phyloP scores from a whole-genome alignment of 2,888 invertebrate species.

The Sthenelais limicola region DNA sequence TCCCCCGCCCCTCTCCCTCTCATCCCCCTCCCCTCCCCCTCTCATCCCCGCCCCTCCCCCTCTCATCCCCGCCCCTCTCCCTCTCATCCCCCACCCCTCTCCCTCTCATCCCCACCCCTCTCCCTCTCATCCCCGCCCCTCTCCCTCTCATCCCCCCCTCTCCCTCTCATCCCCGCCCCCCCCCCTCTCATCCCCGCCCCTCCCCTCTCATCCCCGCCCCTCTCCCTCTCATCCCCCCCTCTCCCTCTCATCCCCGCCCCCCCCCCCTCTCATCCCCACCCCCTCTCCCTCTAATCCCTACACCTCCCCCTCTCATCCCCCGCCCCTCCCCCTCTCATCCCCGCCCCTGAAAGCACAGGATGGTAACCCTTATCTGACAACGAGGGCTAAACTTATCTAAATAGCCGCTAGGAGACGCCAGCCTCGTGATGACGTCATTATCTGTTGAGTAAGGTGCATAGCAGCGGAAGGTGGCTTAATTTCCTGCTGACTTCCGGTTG shows the following conservation, averaged over 20 bases:
- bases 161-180: background rate
- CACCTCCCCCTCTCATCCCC: slow-evolving; percentile 1
- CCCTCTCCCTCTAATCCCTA: background rate
- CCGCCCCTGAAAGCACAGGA: background rate
- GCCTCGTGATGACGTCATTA: too few relatives aligned
- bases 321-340: background rate
- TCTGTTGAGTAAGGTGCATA: too few relatives aligned
- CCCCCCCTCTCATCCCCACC: background rate
- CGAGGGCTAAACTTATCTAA: too few relatives aligned
- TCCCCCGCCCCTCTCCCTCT: background rate
- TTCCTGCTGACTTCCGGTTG: too few relatives aligned
- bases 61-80: background rate
- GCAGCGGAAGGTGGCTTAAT: too few relatives aligned
- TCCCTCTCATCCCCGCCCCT: background rate
- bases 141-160: background rate
- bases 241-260: background rate
- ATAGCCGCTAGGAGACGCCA: too few relatives aligned
- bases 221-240: background rate
- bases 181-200: background rate
- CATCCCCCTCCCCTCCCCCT: background rate
- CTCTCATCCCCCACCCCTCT: background rate
- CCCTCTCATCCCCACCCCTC: background rate
- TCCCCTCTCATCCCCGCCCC: background rate
- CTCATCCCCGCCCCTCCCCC: background rate
- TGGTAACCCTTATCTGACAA: slow-evolving; percentile 32